Conservation (phyloP, 2,113 vertebrate species). For the Ophthalmolycus amberensis region DNA sequence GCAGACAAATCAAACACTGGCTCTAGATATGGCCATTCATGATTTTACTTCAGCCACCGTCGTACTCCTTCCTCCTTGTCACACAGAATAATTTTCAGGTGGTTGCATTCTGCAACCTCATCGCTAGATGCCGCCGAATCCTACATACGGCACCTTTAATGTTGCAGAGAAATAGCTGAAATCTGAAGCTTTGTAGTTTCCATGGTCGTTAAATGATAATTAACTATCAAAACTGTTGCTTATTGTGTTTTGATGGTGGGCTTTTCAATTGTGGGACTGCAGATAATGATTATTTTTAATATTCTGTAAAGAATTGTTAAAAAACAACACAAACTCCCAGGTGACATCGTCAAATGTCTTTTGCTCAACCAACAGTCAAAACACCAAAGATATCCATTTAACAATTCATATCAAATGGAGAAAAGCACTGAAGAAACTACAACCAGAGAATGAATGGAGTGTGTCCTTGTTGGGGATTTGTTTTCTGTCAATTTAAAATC, state of each 20-base stretch:
- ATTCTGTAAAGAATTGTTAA: background rate
- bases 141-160: background rate
- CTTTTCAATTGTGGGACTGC: background rate
- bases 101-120: background rate
- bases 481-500: constrained; percentile 31
- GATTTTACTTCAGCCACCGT: background rate
- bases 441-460: constrained; percentile 2
- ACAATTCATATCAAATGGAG: background rate
- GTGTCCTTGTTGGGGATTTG: background rate
- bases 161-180: background rate
- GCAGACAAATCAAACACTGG: background rate
- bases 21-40: background rate
- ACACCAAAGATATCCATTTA: background rate
- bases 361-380: background rate
- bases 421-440: background rate
- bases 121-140: background rate
- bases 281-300: background rate
- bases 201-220: background rate
- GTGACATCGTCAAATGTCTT: background rate
- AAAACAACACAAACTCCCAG: background rate
- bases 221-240: background rate
- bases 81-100: background rate
- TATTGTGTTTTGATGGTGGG: background rate
- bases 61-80: background rate
- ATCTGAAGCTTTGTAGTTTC: background rate